Percentiles rank a stretch among this genome's conserved stretches.
phyloP scores from a whole-genome alignment of 2,113 vertebrate species.

The Bettongia penicillata region DNA sequence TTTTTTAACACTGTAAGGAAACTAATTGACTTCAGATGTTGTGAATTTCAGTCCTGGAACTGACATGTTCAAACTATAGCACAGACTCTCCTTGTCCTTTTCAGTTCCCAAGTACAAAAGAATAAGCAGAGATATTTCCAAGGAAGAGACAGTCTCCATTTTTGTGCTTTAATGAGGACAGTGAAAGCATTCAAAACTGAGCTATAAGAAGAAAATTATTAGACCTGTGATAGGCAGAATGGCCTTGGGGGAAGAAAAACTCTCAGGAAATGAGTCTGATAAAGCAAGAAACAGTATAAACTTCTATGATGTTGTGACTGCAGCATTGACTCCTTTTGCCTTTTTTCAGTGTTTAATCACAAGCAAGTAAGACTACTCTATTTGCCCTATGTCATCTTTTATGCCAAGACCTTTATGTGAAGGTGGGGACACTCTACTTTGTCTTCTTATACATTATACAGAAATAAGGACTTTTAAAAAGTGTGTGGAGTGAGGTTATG shows the following conservation, averaged over 20 bases:
- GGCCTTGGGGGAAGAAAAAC: slow-evolving; percentile 5
- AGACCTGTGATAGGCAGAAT: slow-evolving; percentile 33
- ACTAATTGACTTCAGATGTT: slow-evolving; percentile 78
- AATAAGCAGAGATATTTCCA: slow-evolving; percentile 63
- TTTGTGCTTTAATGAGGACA: slow-evolving; percentile 48
- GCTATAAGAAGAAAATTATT: slow-evolving; percentile 56
- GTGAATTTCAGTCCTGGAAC: slow-evolving; percentile 65
- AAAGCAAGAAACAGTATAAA: not conserved
- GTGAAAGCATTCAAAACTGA: slow-evolving; percentile 48
- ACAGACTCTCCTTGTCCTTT: slow-evolving; percentile 66
- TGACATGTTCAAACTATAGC: slow-evolving; percentile 71
- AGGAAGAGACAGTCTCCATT: slow-evolving; percentile 3
- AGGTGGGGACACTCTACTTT: slow-evolving; percentile 36
- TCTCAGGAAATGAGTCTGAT: slow-evolving; percentile 29
- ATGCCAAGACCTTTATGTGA: slow-evolving; percentile 54
- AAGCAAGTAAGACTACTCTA: slow-evolving; percentile 34
- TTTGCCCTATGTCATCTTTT: slow-evolving; percentile 44
- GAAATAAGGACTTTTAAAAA: slow-evolving; percentile 69
- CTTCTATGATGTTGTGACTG: slow-evolving; percentile 34
- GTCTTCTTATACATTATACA: slow-evolving; percentile 60
- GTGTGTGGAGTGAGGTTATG: slow-evolving; percentile 48
- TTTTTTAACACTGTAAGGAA: slow-evolving; percentile 73
- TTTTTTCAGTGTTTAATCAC: slow-evolving; percentile 51
- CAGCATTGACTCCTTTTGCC: slow-evolving; percentile 55
- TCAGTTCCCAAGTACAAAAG: slow-evolving; percentile 30